Evolutionary conservation across 2,888 invertebrate species (phyloP), one percentile per base, ranked within the genome.

Genomic region (Mythimna lalbum): DNA sequence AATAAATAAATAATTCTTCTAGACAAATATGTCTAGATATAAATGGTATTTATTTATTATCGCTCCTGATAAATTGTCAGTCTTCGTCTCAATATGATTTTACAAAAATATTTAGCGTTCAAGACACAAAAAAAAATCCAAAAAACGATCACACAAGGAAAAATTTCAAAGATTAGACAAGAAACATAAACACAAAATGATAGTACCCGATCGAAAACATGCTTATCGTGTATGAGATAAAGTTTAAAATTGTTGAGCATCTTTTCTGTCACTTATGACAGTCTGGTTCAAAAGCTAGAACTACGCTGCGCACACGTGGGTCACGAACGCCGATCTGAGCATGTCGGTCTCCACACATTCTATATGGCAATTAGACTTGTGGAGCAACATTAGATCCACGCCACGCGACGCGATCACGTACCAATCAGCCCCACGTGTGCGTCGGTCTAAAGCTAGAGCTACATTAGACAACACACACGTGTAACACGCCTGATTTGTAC

Each of bases 141-240:
- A 82, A 83, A 77, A 83, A 86, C 78, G 66, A 57, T 73, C 75
- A 87, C 82, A 81, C 57, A 76, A 57, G 43, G 21, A 69, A 72
- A 67, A 70, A 55, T 50, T 52, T 47, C 36, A 66, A 64, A 53
- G 36, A 73, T 70, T 66, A 71, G 71, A 65, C 65, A 70, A 76
- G 63, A 66, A 47, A 83, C 62, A 63, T 62, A 66, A 76, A 56
- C 72, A 73, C 73, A 79, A 39, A 67, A 71, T 78, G 73, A 69
- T 39, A 69, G 33, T 43, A 72, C 21, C 21, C 12, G 3, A 33
- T 17, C 14, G 12, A 33, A 60, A 76, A 57, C 43, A 57, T 21
- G 21, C 56, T 17, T 3, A 52, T 9, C 5, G 2, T 59, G 21
- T 17, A 52, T 43, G 12, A 9, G n/a, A 33, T 52, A 27, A n/a